Base-by-base conservation (phyloP, 2,888 invertebrate species). In the Parascotia fuliginaria region DNA sequence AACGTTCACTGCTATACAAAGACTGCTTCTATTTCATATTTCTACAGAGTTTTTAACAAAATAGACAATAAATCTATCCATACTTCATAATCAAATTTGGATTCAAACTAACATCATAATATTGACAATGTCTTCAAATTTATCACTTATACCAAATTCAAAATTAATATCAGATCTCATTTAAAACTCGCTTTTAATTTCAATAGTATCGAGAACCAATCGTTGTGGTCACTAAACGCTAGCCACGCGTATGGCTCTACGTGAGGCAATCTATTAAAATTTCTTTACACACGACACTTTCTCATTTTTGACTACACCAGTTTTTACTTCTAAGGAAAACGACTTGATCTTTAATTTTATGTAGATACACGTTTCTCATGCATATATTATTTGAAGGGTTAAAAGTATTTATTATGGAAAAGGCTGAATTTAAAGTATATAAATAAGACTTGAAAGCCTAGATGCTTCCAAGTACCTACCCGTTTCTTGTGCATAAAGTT, bases 201-300 rank as follows among this genome's bases (percentile, higher is more conserved):
- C 1, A 7, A 13, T 9, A 32, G 6, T 12, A 7, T 27, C 27
- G 27, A 27, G 22, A 33, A 22, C 12, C 32, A 14, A n/a, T 9
- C 13, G 14, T 42, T 9, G n/a, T n/a, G 11, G 9, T 16, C 19
- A 28, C 15, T 22, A 31, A 64, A 58, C 68, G 64, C 70, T 37
- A 39, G 46, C 44, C 58, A 61, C 55, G 56, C 64, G 60, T 64
- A 52, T 64, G 58, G 55, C 47, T 59, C 65, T 71, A 77, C 79
- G 76, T 76, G 75, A 73, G 65, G 69, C 70, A 76, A 77, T 79
- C 75, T 66, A 70, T 75, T 73, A 73, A 72, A 71, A 76, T 68
- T 70, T 70, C 55, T 60, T 46, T 52, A n/a, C 19, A 19, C 19
- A 3, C 53, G 49, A 53, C 50, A 49, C 62, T 61, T n/a, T 52